phyloP scores from a whole-genome alignment of 1,140 invertebrate species.

The Drosophila subobscura region DNA sequence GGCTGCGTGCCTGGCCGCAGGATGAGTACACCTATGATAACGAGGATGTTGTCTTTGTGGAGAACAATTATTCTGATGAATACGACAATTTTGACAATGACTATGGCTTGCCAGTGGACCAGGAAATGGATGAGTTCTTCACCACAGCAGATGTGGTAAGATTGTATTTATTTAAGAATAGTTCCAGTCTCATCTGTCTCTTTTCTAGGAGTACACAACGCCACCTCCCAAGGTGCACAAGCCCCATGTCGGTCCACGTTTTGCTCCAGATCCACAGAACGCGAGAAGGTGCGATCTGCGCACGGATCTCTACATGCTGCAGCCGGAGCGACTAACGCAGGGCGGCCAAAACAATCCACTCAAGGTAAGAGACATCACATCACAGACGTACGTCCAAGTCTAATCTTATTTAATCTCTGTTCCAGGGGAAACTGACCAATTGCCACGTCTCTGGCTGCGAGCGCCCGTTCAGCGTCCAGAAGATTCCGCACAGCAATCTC shows the following conservation, averaged over 20 bases:
- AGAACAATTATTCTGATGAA: conserved; percentile 77
- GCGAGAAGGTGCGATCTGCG: conserved; percentile 92
- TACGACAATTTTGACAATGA: conserved; percentile 76
- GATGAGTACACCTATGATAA: conserved; percentile 81
- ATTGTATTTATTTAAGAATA: not conserved
- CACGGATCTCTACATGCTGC: conserved; percentile 93
- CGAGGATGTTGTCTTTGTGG: conserved; percentile 74
- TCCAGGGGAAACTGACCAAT: conserved; percentile 94
- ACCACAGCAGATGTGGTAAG: conserved; percentile 77
- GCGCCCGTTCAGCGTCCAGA: conserved; percentile 96
- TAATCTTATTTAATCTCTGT: conserved; percentile 36
- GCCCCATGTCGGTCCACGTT: conserved; percentile 83
- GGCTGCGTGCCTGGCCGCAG: conserved; percentile 77
- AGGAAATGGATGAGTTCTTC: conserved; percentile 80
- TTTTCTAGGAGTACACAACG: conserved; percentile 69
- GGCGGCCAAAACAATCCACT: conserved; percentile 90
- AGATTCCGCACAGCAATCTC: conserved; percentile 95
- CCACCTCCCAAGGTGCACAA: conserved; percentile 81
- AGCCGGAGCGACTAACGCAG: conserved; percentile 91
- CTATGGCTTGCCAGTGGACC: conserved; percentile 66
- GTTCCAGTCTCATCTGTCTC: not conserved
- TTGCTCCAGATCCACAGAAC: conserved; percentile 85
- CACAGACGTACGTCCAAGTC: not conserved
- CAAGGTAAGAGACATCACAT: conserved; percentile 53
- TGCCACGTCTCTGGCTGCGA: conserved; percentile 95